phyloP scores from a whole-genome alignment of 2,113 vertebrate species.

The Macrotis lagotis region DNA sequence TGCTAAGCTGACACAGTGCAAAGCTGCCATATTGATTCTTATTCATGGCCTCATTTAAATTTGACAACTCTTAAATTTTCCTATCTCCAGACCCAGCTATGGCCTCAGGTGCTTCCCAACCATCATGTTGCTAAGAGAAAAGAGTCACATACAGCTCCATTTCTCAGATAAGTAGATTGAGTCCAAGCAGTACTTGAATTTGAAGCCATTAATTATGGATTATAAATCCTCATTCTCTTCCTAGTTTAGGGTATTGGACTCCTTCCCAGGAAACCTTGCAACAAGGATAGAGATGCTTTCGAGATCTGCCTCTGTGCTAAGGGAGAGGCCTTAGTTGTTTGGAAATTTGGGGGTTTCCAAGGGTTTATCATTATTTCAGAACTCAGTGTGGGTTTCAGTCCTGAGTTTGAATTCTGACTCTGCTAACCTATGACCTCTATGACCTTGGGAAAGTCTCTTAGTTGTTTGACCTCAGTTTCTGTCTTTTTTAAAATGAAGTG shows the following conservation, averaged over 20 bases:
- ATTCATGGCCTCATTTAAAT: not conserved
- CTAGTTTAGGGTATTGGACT: not conserved
- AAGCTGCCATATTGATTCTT: not conserved
- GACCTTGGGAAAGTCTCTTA: not conserved
- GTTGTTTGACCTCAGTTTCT: not conserved
- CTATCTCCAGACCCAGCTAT: not conserved
- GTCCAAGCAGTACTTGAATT: conserved; percentile 4
- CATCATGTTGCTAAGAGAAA: not conserved
- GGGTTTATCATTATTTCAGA: not conserved
- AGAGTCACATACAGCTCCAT: not conserved
- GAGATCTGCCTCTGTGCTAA: not conserved
- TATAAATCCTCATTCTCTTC: not conserved
- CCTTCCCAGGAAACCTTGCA: not conserved
- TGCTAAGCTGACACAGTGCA: conserved; percentile 66
- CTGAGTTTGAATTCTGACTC: not conserved
- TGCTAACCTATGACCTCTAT: not conserved
- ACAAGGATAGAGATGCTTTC: not conserved
- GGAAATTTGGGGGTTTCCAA: not conserved
- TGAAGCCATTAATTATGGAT: not conserved
- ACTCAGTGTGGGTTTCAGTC: not conserved
- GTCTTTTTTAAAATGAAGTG: not conserved
- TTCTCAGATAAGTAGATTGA: conserved; percentile 4
- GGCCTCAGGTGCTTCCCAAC: not conserved
- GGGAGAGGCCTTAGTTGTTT: not conserved
- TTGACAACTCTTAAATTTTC: not conserved